phyloP scores from a whole-genome alignment of 2,113 vertebrate species.

The Mirounga angustirostris region DNA sequence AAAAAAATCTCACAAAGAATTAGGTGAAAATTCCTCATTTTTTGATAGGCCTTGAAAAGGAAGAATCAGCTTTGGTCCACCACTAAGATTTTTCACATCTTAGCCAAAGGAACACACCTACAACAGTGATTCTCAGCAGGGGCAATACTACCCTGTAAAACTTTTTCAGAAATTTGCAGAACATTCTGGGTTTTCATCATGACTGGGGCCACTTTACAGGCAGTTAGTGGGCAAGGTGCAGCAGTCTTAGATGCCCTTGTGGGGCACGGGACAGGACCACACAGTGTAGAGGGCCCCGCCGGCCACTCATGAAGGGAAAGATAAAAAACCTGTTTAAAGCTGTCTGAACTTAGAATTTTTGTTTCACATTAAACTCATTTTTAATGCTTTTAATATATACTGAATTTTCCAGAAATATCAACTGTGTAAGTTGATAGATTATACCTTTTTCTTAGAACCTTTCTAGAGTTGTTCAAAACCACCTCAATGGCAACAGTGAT shows the following conservation, averaged over 20 bases:
- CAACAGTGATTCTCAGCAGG: background rate
- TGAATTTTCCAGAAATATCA: constrained; percentile 8
- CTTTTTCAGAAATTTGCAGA: background rate
- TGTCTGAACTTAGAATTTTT: background rate
- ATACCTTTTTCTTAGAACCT: background rate
- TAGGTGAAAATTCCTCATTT: background rate
- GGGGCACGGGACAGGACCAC: background rate
- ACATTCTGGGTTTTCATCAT: background rate
- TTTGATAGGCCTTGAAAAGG: background rate
- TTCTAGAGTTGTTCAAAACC: background rate
- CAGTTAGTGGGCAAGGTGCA: background rate
- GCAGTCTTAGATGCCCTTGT: background rate
- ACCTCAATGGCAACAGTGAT: background rate
- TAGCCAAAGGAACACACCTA: background rate
- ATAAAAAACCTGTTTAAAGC: background rate
- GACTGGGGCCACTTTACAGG: background rate
- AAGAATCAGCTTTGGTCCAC: background rate
- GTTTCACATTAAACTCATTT: background rate
- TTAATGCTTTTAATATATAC: background rate
- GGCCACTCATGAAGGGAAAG: background rate
- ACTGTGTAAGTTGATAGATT: background rate
- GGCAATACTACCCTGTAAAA: background rate
- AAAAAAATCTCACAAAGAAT: background rate
- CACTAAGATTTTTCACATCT: background rate
- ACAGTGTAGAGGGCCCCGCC: no score